Evolutionary conservation across 2,797 vertebrate genomes (phyloP), one percentile per base, ranked within the genome.

Genomic region (Parauchenoglanis punctatus): DNA sequence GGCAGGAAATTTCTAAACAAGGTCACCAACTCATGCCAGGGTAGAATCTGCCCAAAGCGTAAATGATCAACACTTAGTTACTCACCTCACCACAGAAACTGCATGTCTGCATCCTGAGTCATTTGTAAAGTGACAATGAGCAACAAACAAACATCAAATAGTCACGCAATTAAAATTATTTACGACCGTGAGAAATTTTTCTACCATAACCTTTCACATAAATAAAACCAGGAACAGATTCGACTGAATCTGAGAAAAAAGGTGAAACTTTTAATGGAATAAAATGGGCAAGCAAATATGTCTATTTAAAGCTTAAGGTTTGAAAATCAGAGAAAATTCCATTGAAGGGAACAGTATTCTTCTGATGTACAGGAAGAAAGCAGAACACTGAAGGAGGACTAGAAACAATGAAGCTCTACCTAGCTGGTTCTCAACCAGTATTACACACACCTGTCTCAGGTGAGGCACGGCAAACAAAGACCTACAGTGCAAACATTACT

Each of bases 1-100:
- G 12, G 52, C 52, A 88, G 75, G 68, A 89, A 89, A 85, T 61
- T 46, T 40, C 17, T 17, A 84, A 89, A 86, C 31, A 84, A 86
- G 88, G 88, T 89, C 81, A 89, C 49, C 4, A 52, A 63, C 89
- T 90, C 70, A 81, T 87, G 86, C 56, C 58, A 63, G 67, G 77
- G 70, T 81, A 78, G 67, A 81, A 81, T 68, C 82, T 81, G 85
- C 82, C 46, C 12, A 12, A 91, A 80, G 49, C 44, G 59, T 70
- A 52, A 72, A 6, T 0, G n/a, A 25, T 18, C 0, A 46, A 18
- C 23, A 35, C 65, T 63, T 40, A 52, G 31, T 59, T 46, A 25
- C 52, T 44, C 82, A 61, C 61, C 6, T 54, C 7, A 83, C 82
- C 59, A 81, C 82, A 84, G 82, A 84, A 88, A 89, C 20, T 76